Base-by-base conservation (phyloP, 2,113 vertebrate species). In the Pterophyllum scalare region DNA sequence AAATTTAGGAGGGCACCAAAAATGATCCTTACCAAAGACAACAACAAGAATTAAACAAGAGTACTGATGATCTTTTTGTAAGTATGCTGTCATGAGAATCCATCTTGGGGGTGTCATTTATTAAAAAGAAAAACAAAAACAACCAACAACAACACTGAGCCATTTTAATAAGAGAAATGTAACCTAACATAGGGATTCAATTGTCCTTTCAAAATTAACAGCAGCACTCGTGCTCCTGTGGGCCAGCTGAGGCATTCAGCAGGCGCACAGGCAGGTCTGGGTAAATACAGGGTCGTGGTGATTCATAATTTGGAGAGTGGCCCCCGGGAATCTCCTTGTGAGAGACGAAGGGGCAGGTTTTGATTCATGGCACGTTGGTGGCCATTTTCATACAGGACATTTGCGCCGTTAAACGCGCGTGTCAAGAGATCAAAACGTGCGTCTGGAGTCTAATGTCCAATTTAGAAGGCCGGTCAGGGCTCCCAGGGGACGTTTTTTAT, bases 261-360 rank as follows among this genome's bases (percentile, higher is more conserved):
- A 93, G 95, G 94, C 90, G 94, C 94, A 93, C 94, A 93, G 93
- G 95, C 94, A 95, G 93, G 95, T 94, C 93, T 97, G 94, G 89
- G 97, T 97, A 98, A 99, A 99, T 96, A 98, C 95, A 95, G 96
- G 96, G 96, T 96, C 97, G 97, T 99, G 98, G 96, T 94, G 96
- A 95, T 95, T 97, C 97, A 97, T 99, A 97, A 97, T 97, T 97
- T 96, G 95, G 95, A 96, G 96, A 96, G 88, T 75, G 2, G 64
- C 67, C 97, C 97, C 96, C 74, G 94, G 97, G 96, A 91, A 64
- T 82, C 88, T 85, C 85, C 78, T 8, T 77, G 67, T 59, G 61
- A 65, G 72, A 79, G 49, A 28, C 20, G 80, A 78, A 78, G 59
- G 59, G 35, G 54, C 2, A 6, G n/a, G 40, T 82, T 94, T 88